Conservation (phyloP, 1,140 invertebrate genomes). For the Brachionus plicatilis region DNA sequence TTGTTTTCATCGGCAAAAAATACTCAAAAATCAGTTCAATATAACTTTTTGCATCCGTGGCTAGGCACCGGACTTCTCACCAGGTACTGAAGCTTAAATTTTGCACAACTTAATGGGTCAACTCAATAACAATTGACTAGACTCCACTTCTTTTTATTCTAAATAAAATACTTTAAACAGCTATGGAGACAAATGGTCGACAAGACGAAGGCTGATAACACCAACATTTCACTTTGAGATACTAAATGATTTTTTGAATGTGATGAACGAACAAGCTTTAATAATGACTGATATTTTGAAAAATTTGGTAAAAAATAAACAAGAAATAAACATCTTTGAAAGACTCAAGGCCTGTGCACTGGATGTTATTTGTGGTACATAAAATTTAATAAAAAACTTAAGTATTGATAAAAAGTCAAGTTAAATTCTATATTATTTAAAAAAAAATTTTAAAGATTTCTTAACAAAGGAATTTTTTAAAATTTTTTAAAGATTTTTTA, state of each 20-base stretch:
- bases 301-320: constrained; percentile 51
- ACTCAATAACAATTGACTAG: no score
- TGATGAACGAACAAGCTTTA: constrained; percentile 71
- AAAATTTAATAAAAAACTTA: constrained; percentile 30
- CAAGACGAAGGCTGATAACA: constrained; percentile 77
- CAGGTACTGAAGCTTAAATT: neutral
- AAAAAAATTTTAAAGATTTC: constrained; percentile 42
- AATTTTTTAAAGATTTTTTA: no score
- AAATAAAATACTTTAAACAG: constrained; percentile 58
- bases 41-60: constrained; percentile 62
- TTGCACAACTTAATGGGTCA: neutral
- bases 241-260: constrained; percentile 72
- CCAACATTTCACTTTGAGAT: constrained; percentile 85
- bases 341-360: constrained; percentile 75
- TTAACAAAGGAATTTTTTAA: no score
- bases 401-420: no score
- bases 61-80: constrained; percentile 10
- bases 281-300: constrained; percentile 65
- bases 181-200: constrained; percentile 71
- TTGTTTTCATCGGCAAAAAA: constrained; percentile 68
- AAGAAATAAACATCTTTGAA: constrained; percentile 70
- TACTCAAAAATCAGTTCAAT: constrained; percentile 72
- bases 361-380: constrained; percentile 75
- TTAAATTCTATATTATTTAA: constrained; percentile 41
- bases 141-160: neutral